A percentile compares a stretch with the other conserved stretches of the same genome.
Conservation (phyloP, 2,113 vertebrate species). For the Plecturocebus donacophilus region DNA sequence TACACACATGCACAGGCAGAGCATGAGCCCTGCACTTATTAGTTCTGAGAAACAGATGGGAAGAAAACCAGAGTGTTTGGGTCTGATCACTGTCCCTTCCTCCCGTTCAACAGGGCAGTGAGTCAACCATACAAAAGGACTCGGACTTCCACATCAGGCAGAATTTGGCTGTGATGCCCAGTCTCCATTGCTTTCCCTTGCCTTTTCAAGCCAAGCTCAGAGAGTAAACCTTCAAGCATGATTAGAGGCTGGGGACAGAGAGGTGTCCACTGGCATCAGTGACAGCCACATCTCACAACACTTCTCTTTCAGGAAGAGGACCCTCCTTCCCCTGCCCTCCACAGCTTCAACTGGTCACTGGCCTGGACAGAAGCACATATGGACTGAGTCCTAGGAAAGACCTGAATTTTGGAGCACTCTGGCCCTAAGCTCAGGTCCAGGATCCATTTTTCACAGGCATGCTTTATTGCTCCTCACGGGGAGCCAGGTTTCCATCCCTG, state of each 20-base stretch:
- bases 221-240: not conserved
- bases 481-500: not conserved
- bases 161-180: not conserved
- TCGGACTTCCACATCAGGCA: rapidly evolving
- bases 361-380: not conserved
- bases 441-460: not conserved
- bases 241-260: not conserved
- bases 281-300: not conserved
- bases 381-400: not conserved
- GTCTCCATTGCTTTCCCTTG: not conserved
- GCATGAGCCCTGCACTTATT: not conserved
- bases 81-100: not conserved
- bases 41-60: not conserved
- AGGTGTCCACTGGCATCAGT: not conserved
- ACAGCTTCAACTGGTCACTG: not conserved
- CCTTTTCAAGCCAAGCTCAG: not conserved
- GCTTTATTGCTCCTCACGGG: rapidly evolving
- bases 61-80: not conserved
- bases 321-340: not conserved
- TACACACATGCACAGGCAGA: rapidly evolving
- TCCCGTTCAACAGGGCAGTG: not conserved
- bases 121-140: not conserved
- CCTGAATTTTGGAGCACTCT: not conserved
- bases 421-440: not conserved
- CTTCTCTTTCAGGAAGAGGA: not conserved